phyloP scores from a whole-genome alignment of 2,888 invertebrate genomes.

The Acrobasis consociella region DNA sequence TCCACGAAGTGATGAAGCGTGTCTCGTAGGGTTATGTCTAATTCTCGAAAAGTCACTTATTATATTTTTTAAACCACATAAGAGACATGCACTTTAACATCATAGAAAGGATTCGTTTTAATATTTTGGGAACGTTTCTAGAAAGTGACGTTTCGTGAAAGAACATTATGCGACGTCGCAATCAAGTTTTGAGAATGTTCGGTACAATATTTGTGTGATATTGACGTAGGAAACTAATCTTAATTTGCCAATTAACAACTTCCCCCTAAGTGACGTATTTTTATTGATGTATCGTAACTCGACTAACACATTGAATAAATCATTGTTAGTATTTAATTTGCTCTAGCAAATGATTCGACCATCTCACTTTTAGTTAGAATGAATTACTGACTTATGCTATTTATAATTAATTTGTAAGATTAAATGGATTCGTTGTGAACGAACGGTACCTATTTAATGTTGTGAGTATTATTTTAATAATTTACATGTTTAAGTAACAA shows the following conservation, averaged over 20 bases:
- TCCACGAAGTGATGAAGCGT: constrained; percentile 20
- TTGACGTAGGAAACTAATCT: constrained; percentile 26
- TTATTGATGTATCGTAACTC: constrained; percentile 1
- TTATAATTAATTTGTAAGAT: constrained; percentile 44
- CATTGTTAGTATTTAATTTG: constrained; percentile 4
- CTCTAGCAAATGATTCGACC: constrained; percentile 10
- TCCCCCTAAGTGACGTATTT: not conserved
- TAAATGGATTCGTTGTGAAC: constrained; percentile 45
- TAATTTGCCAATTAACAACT: constrained; percentile 28
- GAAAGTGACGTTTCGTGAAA: too few relatives aligned
- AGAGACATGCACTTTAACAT: too few relatives aligned
- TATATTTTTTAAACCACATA: too few relatives aligned
- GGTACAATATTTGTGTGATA: constrained; percentile 31
- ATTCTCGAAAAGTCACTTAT: too few relatives aligned
- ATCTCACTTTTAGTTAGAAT: constrained; percentile 21
- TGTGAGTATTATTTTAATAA: constrained; percentile 39
- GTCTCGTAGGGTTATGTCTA: too few relatives aligned
- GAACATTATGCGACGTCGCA: not conserved
- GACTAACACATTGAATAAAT: not conserved
- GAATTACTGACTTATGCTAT: constrained; percentile 34
- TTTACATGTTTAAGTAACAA: constrained; percentile 36
- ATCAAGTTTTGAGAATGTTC: constrained; percentile 22
- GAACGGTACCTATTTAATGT: constrained; percentile 43
- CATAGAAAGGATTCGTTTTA: too few relatives aligned
- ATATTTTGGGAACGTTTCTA: too few relatives aligned